These are phyloP conservation scores for Archips xylosteana DNA, from an alignment of 2,888 invertebrate genomes.

Conservation along the genomic window DNA sequence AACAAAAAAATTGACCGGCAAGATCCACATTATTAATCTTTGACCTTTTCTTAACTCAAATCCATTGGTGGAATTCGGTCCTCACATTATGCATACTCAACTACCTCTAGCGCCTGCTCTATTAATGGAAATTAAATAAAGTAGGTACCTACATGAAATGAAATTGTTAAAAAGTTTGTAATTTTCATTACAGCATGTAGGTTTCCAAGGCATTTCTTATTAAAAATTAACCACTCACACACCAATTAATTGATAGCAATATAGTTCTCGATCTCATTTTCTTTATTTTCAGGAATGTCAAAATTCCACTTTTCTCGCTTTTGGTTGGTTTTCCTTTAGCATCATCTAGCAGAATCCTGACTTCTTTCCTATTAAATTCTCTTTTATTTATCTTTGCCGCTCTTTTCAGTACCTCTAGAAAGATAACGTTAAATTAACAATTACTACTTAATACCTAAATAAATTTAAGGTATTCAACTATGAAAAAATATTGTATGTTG, in stretches of 20 bases:
- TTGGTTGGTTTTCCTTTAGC: conserved; percentile 44
- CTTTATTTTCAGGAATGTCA: conserved; percentile 76
- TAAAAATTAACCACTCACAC: conserved; percentile 45
- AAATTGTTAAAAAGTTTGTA: too few species aligned
- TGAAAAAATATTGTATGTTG: background rate
- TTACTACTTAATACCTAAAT: background rate
- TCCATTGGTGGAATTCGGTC: too few species aligned
- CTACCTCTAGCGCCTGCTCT: too few species aligned
- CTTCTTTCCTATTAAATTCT: conserved; percentile 51
- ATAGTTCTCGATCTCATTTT: conserved; percentile 81
- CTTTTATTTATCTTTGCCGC: conserved; percentile 65
- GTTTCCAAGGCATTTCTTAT: too few species aligned
- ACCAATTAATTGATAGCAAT: conserved; percentile 85
- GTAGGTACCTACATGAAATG: too few species aligned
- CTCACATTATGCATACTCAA: too few species aligned
- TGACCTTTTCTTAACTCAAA: too few species aligned
- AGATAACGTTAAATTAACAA: conserved; percentile 33
- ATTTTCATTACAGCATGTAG: too few species aligned
- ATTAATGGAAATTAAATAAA: too few species aligned
- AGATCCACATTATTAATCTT: too few species aligned
- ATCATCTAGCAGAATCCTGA: conserved; percentile 52
- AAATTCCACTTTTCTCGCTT: conserved; percentile 62
- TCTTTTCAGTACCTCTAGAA: conserved; percentile 61
- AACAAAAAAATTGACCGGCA: too few species aligned
- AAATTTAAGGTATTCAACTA: too few species aligned